Evolutionary conservation across 2,888 invertebrate genomes (phyloP).

Genomic region (Dendrolimus pini): DNA sequence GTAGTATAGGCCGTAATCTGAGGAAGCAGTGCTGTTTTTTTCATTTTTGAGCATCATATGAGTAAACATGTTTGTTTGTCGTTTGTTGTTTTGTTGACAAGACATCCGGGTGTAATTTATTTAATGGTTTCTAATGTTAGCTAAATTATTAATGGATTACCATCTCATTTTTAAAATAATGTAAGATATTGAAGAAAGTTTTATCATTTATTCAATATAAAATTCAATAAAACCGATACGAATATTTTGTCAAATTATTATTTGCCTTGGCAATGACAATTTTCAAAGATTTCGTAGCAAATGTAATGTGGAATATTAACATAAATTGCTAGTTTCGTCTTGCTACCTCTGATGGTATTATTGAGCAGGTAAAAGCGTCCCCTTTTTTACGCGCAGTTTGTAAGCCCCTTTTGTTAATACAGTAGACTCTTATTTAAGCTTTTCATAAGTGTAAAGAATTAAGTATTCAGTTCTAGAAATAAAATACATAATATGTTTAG

Average conservation of each 20-base stretch:
- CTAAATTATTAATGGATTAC: too few species aligned
- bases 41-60: constrained; percentile 48
- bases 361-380: constrained; percentile 62
- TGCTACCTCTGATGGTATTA: constrained; percentile 9
- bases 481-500: too few species aligned
- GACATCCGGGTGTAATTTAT: constrained; percentile 59
- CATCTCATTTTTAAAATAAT: too few species aligned
- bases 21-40: constrained; percentile 33
- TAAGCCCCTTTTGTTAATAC: constrained; percentile 30
- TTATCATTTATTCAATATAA: too few species aligned
- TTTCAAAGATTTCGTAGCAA: too few species aligned
- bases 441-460: too few species aligned
- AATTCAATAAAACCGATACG: too few species aligned
- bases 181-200: too few species aligned
- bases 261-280: too few species aligned
- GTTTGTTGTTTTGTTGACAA: constrained; percentile 69
- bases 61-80: constrained; percentile 63
- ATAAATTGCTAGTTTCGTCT: not conserved
- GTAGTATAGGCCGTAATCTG: constrained; percentile 34
- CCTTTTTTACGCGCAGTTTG: constrained; percentile 48
- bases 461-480: too few species aligned
- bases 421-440: too few species aligned
- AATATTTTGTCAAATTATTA: too few species aligned
- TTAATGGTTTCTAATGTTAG: constrained; percentile 20
- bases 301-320: not conserved